A percentile compares a stretch with the other conserved stretches of the same genome.
Conservation (phyloP, 2,888 invertebrate genomes). For the Epirrita christyi region DNA sequence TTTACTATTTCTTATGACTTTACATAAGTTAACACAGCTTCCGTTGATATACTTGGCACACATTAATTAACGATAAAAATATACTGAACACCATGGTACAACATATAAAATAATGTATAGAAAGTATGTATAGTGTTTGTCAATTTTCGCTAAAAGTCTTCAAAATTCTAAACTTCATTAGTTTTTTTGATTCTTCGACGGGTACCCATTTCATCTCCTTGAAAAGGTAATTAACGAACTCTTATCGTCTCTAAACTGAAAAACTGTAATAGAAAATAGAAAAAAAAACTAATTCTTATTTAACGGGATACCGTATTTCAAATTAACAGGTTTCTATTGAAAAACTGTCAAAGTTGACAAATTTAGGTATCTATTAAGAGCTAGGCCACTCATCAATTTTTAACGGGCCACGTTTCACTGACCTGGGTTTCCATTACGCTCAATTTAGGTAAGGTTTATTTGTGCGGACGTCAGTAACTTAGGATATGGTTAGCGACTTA, state of each 20-base stretch:
- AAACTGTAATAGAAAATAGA: slow-evolving; percentile 74
- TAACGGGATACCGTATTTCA: too few species aligned
- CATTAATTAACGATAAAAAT: slow-evolving; percentile 40
- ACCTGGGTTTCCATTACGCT: too few species aligned
- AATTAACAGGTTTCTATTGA: too few species aligned
- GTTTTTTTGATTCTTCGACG: slow-evolving; percentile 37
- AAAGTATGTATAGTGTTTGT: slow-evolving; percentile 37
- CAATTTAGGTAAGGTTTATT: too few species aligned
- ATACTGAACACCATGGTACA: not conserved
- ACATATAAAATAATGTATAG: slow-evolving; percentile 29
- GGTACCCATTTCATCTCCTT: slow-evolving; percentile 58
- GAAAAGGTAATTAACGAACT: slow-evolving; percentile 75
- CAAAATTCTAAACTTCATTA: slow-evolving; percentile 44
- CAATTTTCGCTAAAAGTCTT: slow-evolving; percentile 53
- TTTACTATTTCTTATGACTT: slow-evolving; percentile 56
- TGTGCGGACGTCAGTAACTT: too few species aligned
- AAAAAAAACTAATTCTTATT: too few species aligned
- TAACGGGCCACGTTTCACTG: too few species aligned
- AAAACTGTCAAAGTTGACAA: too few species aligned
- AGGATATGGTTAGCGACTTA: too few species aligned
- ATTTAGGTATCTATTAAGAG: too few species aligned
- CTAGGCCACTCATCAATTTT: too few species aligned
- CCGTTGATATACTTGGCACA: slow-evolving; percentile 44
- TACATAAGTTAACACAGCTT: slow-evolving; percentile 57
- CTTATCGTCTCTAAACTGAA: slow-evolving; percentile 80